Evolutionary conservation across 2,888 invertebrate species (phyloP).

Genomic region (Scelioninae gen. 1): DNA sequence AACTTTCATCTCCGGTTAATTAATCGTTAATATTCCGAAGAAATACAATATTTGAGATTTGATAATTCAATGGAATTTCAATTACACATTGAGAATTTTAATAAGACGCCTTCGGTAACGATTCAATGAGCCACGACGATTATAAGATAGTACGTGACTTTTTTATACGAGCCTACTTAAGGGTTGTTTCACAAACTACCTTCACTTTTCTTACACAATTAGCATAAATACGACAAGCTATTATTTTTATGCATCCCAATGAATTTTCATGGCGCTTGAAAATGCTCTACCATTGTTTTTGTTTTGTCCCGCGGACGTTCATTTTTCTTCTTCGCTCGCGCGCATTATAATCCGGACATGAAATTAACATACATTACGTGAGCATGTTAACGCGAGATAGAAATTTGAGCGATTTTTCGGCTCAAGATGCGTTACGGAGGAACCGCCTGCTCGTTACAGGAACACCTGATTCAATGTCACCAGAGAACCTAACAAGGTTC

Average conservation of each 20-base stretch:
- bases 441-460: background rate
- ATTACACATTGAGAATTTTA: slow-evolving; percentile 61
- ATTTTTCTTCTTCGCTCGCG: background rate
- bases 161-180: slow-evolving; percentile 62
- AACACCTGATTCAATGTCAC: slow-evolving; percentile 51
- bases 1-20: slow-evolving; percentile 5
- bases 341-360: background rate
- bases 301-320: background rate
- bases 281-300: slow-evolving; percentile 7
- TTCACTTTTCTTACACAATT: slow-evolving; percentile 48
- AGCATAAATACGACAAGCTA: slow-evolving; percentile 46
- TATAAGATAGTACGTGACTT: slow-evolving; percentile 64
- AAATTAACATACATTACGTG: slow-evolving; percentile 15
- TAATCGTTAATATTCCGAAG: slow-evolving; percentile 44
- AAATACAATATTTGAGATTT: slow-evolving; percentile 43
- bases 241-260: slow-evolving; percentile 26
- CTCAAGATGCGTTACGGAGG: background rate
- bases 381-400: background rate
- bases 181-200: slow-evolving; percentile 51
- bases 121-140: slow-evolving; percentile 65
- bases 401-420: slow-evolving; percentile 9
- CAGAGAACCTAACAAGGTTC: slow-evolving; percentile 48
- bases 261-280: slow-evolving; percentile 30
- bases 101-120: slow-evolving; percentile 59
- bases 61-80: slow-evolving; percentile 58